A percentile compares a stretch with the other conserved stretches of the same genome.
Evolutionary conservation across 2,888 invertebrate genomes (phyloP).

Genomic region (Metalampra italica): DNA sequence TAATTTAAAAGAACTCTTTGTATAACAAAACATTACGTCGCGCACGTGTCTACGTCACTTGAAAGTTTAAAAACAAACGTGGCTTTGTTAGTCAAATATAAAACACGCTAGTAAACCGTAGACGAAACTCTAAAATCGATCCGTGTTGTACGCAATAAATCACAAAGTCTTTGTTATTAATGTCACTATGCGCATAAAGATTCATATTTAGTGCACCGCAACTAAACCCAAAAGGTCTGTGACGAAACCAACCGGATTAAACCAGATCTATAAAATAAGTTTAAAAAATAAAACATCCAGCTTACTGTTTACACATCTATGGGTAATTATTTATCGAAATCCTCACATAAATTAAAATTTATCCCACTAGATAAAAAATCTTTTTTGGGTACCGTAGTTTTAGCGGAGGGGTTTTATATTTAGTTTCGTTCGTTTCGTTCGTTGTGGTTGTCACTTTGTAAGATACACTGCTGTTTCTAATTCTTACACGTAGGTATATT

Average conservation of each 20-base stretch:
- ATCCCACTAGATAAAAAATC: conserved; percentile 26
- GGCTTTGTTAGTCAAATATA: conserved; percentile 5
- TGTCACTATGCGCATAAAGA: conserved; percentile 68
- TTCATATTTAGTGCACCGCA: conserved; percentile 69
- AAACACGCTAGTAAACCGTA: conserved; percentile 7
- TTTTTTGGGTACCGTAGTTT: conserved; percentile 26
- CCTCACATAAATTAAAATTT: conserved; percentile 58
- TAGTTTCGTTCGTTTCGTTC: neutral
- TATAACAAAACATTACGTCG: neutral
- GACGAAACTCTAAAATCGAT: conserved; percentile 12
- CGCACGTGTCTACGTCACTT: neutral
- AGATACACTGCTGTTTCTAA: too few relatives aligned
- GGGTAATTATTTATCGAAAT: conserved; percentile 67
- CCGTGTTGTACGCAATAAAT: conserved; percentile 47
- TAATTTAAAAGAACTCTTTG: neutral
- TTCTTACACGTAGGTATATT: too few relatives aligned
- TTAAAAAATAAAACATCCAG: conserved; percentile 61
- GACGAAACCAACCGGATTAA: conserved; percentile 48
- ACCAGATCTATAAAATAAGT: conserved; percentile 49
- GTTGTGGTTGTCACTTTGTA: too few relatives aligned
- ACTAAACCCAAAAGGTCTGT: conserved; percentile 22
- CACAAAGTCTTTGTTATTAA: conserved; percentile 70
- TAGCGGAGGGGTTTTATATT: neutral
- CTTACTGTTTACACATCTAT: conserved; percentile 66
- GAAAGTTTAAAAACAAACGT: conserved; percentile 4